These are phyloP conservation scores for Hycleus phaleratus DNA, from an alignment of 1,140 invertebrate genomes.

Conservation along the genomic window DNA sequence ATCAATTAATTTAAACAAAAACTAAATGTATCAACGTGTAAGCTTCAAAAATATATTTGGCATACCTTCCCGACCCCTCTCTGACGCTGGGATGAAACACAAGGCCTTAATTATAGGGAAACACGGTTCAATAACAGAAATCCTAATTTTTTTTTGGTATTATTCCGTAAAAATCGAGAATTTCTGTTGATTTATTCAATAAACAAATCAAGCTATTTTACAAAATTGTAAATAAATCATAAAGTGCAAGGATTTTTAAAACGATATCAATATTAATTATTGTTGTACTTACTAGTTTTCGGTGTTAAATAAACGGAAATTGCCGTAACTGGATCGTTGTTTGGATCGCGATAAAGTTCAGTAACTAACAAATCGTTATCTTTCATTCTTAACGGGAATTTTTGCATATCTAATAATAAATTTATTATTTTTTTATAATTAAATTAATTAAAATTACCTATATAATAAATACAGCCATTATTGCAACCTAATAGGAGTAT, in stretches of 20 bases:
- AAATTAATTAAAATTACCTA: conserved; percentile 54
- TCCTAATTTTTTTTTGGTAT: background rate
- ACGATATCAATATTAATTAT: background rate
- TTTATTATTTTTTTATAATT: background rate
- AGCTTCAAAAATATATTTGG: conserved; percentile 24
- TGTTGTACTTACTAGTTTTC: conserved; percentile 78
- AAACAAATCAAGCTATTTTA: conserved; percentile 4
- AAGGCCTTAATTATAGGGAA: conserved; percentile 36
- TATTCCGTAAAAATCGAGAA: background rate
- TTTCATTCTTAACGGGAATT: conserved; percentile 97
- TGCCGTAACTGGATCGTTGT: conserved; percentile 92
- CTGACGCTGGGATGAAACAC: conserved; percentile 49
- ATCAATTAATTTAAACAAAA: background rate
- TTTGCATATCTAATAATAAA: conserved; percentile 87
- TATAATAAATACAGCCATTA: conserved; percentile 96
- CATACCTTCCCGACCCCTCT: conserved; percentile 49
- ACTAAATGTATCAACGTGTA: conserved; percentile 19
- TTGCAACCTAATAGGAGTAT: conserved; percentile 90
- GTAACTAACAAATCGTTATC: conserved; percentile 97
- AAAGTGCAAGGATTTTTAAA: background rate
- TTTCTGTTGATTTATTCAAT: background rate
- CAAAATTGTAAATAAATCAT: conserved; percentile 3
- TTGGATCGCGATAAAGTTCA: conserved; percentile 91
- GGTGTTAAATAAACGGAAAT: conserved; percentile 97
- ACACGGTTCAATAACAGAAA: conserved; percentile 11